A percentile compares a stretch with the other conserved stretches of the same genome.
These are phyloP conservation scores for Brachypalpus laphriformis DNA, from an alignment of 2,888 invertebrate species.

Conservation along the genomic window DNA sequence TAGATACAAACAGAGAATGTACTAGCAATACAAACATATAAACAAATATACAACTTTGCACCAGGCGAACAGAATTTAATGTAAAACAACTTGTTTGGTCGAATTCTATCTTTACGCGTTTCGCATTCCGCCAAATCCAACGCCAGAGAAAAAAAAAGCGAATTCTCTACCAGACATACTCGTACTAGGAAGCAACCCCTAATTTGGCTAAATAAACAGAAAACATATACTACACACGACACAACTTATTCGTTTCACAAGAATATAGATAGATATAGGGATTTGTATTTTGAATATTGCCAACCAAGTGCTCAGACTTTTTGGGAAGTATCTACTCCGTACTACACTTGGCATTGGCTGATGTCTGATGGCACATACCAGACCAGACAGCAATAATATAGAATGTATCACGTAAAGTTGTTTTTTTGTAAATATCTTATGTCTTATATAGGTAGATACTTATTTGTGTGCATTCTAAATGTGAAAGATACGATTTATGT, in stretches of 20 bases:
- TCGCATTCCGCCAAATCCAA: constrained; percentile 18
- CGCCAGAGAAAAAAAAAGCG: constrained; percentile 10
- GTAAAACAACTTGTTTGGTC: constrained; percentile 13
- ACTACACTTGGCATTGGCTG: not conserved
- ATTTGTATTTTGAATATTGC: constrained; percentile 59
- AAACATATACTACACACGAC: not conserved
- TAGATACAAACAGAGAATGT: not conserved
- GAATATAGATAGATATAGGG: constrained; percentile 49
- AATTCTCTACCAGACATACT: not conserved
- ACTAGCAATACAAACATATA: constrained; percentile 19
- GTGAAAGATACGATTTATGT: constrained; percentile 11
- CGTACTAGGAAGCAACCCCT: constrained; percentile 52
- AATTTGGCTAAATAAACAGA: constrained; percentile 43
- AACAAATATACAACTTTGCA: constrained; percentile 63
- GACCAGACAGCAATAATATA: not conserved
- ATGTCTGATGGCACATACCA: not conserved
- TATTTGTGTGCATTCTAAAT: not conserved
- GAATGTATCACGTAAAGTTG: constrained; percentile 4
- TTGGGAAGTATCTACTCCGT: constrained; percentile 32
- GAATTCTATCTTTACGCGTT: not conserved
- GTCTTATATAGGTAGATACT: constrained; percentile 4
- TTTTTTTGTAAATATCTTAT: constrained; percentile 11
- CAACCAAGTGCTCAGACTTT: constrained; percentile 71
- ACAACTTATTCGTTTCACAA: constrained; percentile 23
- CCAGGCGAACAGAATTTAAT: constrained; percentile 54